Base-by-base conservation (phyloP, 2,888 invertebrate species). In the Heliconius cydno region DNA sequence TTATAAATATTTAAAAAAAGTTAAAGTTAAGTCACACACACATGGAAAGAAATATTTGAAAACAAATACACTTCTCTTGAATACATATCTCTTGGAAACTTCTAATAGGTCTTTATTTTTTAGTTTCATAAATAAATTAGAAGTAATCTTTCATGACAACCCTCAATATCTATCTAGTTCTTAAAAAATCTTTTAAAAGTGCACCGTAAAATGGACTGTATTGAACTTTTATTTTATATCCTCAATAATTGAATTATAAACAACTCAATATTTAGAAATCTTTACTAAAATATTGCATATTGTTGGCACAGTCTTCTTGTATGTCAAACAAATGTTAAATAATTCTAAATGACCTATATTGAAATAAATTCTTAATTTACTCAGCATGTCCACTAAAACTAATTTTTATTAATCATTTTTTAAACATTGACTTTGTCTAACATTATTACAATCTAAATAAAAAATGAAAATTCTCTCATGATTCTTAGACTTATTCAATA, bases 391-490 rank as follows among this genome's bases (percentile, higher is more conserved):
- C 30, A 71, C 34, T 73, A 65, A 65, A 41, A 66, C 57, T 79
- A 74, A 46, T 52, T 75, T 78, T 78, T 60, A 60, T 60, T 60
- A 60, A 60, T 60, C 60, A 60, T 60, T 60, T 75, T 70, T 71
- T 80, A 57, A 46, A 65, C 38, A 71, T 70, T 71, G 70, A 71
- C 38, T 75, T 63, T 19, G 63, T 38, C 52, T 60, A 65, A n/a
- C 30, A 12, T 79, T 34, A 65, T 30, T 68, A 79, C 57, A 65
- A 65, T 77, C 74, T 81, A 73, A 46, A 28, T 78, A 76, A 10
- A 71, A 66, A 78, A 67, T 78, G 41, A 68, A 80, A 79, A 71
- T 77, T 79, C 81, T 81, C 79, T 81, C 81, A 79, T 77, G 25
- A 46, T 65, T 67, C 65, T 65, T 74, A 74, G 63, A 41, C 41